A percentile compares a stretch with the other conserved stretches of the same genome.
Evolutionary conservation across 2,888 invertebrate genomes (phyloP).

Genomic region (Notocelia uddmanniana): DNA sequence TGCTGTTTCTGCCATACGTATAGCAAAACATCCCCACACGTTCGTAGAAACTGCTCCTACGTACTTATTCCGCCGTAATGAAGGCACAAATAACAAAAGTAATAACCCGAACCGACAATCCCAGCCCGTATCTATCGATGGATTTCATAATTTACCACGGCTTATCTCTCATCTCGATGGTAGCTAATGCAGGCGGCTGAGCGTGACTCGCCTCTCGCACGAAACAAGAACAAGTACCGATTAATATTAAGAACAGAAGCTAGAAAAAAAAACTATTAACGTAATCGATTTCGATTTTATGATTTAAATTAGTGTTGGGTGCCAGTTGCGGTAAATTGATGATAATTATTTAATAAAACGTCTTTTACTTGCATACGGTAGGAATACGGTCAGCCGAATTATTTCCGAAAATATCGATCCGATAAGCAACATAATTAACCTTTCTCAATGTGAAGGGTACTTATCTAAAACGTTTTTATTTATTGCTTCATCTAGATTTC

Average conservation of each 20-base stretch:
- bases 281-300: constrained; percentile 46
- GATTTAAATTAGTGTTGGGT: constrained; percentile 38
- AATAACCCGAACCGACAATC: constrained; percentile 40
- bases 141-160: constrained; percentile 45
- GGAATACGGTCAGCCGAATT: too few species aligned
- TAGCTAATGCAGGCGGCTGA: constrained; percentile 42
- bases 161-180: constrained; percentile 45
- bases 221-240: constrained; percentile 37
- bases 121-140: constrained; percentile 39
- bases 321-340: constrained; percentile 36
- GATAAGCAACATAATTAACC: too few species aligned
- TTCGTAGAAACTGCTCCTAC: constrained; percentile 1
- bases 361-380: constrained; percentile 24
- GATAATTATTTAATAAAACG: constrained; percentile 35
- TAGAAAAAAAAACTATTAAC: constrained; percentile 42
- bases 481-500: too few species aligned
- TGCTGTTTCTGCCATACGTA: not conserved
- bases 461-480: too few species aligned
- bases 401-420: too few species aligned
- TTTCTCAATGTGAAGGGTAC: too few species aligned
- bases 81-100: constrained; percentile 45
- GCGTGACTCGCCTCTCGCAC: constrained; percentile 40
- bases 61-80: constrained; percentile 24
- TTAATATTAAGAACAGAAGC: constrained; percentile 47
- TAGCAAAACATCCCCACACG: not conserved